A percentile compares a stretch with the other conserved stretches of the same genome.
Conservation (phyloP, 2,888 invertebrate species). For the Mesorhabditis belari region DNA sequence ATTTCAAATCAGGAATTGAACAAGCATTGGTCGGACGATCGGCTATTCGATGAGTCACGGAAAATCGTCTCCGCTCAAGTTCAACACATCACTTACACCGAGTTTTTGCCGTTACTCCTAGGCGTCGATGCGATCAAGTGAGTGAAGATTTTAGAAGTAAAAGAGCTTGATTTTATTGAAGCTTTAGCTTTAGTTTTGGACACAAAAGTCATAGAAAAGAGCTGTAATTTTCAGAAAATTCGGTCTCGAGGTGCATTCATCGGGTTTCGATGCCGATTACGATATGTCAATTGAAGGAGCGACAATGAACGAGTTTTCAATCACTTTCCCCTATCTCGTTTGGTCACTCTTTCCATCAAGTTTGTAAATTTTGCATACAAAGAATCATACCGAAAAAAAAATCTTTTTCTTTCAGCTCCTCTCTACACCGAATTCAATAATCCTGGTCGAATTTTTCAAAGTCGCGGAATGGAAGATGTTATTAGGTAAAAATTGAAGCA, state of each 20-base stretch:
- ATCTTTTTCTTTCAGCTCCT: not conserved
- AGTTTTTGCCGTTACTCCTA: conserved; percentile 52
- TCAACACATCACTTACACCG: conserved; percentile 59
- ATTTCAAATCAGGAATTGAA: conserved; percentile 29
- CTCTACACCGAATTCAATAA: conserved; percentile 48
- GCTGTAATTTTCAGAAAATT: conserved; percentile 59
- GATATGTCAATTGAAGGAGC: conserved; percentile 67
- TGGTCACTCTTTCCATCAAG: conserved; percentile 32
- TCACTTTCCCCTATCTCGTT: conserved; percentile 33
- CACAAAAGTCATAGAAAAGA: too few relatives aligned
- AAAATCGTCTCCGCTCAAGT: conserved; percentile 59
- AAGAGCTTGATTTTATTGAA: too few relatives aligned
- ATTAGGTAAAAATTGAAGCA: conserved; percentile 19
- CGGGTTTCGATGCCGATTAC: conserved; percentile 58
- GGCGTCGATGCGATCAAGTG: conserved; percentile 43
- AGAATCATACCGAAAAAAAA: not conserved
- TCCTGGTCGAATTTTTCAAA: conserved; percentile 44
- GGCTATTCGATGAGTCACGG: conserved; percentile 54
- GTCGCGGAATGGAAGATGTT: conserved; percentile 41
- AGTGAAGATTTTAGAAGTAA: not conserved
- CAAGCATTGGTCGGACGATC: conserved; percentile 51
- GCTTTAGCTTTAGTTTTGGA: too few relatives aligned
- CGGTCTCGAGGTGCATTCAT: conserved; percentile 71
- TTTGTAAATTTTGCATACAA: too few relatives aligned
- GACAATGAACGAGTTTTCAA: conserved; percentile 55